Evolutionary conservation across 1,140 invertebrate genomes (phyloP).

Genomic region (Cotesia vestalis): DNA sequence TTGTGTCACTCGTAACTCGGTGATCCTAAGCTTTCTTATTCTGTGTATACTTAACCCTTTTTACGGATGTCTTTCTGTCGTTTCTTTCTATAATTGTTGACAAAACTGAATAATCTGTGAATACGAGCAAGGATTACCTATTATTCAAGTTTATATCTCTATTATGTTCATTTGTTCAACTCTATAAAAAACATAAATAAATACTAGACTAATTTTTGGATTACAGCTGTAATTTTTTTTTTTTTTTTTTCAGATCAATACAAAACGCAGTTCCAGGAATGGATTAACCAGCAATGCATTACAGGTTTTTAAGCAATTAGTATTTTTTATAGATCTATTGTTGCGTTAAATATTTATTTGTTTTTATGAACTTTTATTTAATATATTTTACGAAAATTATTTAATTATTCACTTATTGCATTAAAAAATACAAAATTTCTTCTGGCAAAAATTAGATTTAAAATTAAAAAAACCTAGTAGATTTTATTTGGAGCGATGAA

Average conservation of each 20-base stretch:
- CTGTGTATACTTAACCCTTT: constrained; percentile 11
- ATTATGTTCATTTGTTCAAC: no score
- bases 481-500: no score
- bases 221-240: background rate
- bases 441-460: no score
- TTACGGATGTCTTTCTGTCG: constrained; percentile 12
- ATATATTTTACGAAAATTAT: no score
- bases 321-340: no score
- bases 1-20: constrained; percentile 33
- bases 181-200: no score
- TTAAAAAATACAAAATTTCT: no score
- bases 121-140: background rate
- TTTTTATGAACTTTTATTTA: no score
- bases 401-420: no score
- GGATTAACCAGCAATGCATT: background rate
- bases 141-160: background rate
- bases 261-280: background rate
- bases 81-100: constrained; percentile 4
- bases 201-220: no score
- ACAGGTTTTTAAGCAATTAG: background rate
- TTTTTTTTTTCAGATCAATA: background rate
- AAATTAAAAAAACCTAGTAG: no score
- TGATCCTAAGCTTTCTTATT: constrained; percentile 9
- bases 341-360: no score
- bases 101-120: background rate